phyloP scores from a whole-genome alignment of 2,113 vertebrate genomes.

The Phainopepla nitens region DNA sequence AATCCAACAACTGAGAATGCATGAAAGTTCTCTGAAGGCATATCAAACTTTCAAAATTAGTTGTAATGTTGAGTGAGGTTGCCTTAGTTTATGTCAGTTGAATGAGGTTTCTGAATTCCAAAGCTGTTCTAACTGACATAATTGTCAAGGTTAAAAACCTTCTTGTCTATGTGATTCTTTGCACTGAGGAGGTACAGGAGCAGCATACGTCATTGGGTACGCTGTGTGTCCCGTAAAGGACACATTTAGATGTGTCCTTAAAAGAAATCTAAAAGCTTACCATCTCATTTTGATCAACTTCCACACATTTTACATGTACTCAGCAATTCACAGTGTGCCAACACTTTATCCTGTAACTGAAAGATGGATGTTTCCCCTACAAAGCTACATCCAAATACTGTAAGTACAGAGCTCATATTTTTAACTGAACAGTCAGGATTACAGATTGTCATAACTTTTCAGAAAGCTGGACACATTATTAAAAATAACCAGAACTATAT shows the following conservation, averaged over 20 bases:
- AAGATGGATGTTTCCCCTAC: neutral
- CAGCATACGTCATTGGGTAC: neutral
- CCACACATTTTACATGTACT: neutral
- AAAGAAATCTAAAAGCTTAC: neutral
- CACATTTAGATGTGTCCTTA: neutral
- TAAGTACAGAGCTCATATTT: neutral
- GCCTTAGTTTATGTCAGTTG: neutral
- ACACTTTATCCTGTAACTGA: neutral
- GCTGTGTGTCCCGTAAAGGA: too few relatives aligned
- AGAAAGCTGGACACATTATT: neutral
- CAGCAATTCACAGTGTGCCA: neutral
- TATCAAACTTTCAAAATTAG: neutral
- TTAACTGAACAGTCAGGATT: neutral
- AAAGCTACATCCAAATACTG: neutral
- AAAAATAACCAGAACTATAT: neutral
- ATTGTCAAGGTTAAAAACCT: neutral
- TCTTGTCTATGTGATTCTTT: neutral
- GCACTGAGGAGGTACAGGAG: neutral
- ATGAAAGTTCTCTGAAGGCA: neutral
- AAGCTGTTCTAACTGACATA: neutral
- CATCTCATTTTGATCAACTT: neutral
- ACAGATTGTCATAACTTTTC: neutral
- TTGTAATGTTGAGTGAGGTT: neutral
- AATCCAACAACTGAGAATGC: neutral
- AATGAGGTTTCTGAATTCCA: neutral